Base-by-base conservation (phyloP, 2,888 invertebrate genomes). In the Nephrotoma guestfalica region DNA sequence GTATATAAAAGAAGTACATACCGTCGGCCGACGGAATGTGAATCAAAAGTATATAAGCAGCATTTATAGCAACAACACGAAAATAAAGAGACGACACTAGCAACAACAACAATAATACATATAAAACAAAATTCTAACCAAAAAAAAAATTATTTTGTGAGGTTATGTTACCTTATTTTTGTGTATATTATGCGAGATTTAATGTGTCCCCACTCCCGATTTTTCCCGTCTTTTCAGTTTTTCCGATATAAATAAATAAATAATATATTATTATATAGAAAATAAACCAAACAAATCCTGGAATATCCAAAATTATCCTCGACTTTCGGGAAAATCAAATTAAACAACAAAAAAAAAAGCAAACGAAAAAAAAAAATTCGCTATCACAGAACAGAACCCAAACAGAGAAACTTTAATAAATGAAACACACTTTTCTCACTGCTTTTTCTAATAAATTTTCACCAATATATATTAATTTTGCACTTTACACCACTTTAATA, bases 11-110 rank as follows among this genome's bases (percentile, higher is more conserved):
- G 42, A 41, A 41, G 42, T 41, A 84, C 13, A 84, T 15, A 84
- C 84, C 42, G 42, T 84, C 84, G 42, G 84, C 84, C 84, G 84
- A 84, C 84, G 84, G 84, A 84, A 84, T 84, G 84, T 84, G 84
- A 84, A 41, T 41, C 84, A 71, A 71, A 71, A 30, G 71, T 71
- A 71, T 71, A 71, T 71, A 71, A 71, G 71, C 71, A 30, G 30
- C 30, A 43, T 43, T 30, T 30, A 71, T 30, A 30, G 30, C 71
- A 71, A 71, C 30, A 71, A 71, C 71, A 71, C 43, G 43, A 47
- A 47, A 18, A 30, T 30, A 71, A 13, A 71, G 71, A 71, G 71
- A 71, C 71, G 71, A 30, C 71, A 30, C 71, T 71, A 71, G 11
- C 71, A 71, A 30, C 71, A 51, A 51, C 15, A 30, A 71, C 11